Evolutionary conservation across 2,113 vertebrate genomes (phyloP).

Genomic region (Geococcyx californianus): DNA sequence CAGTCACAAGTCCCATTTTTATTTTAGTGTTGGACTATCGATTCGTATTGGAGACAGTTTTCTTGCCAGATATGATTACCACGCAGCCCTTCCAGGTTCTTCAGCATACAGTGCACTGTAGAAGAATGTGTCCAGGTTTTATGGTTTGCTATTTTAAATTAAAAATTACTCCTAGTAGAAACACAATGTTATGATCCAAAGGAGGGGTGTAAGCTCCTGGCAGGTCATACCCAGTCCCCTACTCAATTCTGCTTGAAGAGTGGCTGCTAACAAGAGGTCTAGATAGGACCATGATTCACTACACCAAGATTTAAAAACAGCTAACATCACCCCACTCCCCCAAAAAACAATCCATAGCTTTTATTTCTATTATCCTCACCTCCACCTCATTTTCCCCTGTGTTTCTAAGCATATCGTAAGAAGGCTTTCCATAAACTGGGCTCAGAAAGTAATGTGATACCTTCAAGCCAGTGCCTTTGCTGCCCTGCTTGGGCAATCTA

Average conservation of each 20-base stretch:
- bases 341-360: not conserved
- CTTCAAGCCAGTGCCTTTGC: not conserved
- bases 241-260: not conserved
- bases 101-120: not conserved
- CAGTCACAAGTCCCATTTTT: not conserved
- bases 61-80: not conserved
- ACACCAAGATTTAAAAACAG: not conserved
- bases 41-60: not conserved
- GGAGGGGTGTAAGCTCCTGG: not conserved
- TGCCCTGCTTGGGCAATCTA: not conserved
- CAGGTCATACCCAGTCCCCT: not conserved
- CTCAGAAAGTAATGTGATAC: not conserved
- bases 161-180: not conserved
- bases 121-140: not conserved
- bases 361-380: not conserved
- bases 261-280: not conserved
- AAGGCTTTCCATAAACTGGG: not conserved
- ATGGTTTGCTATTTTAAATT: not conserved
- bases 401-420: not conserved
- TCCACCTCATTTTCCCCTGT: not conserved
- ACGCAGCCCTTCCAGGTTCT: not conserved
- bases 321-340: accelerated
- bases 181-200: not conserved
- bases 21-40: not conserved
- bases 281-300: not conserved